A percentile compares a stretch with the other conserved stretches of the same genome.
Conservation (phyloP, 2,113 vertebrate species). For the Ptilorrhoa leucosticta region DNA sequence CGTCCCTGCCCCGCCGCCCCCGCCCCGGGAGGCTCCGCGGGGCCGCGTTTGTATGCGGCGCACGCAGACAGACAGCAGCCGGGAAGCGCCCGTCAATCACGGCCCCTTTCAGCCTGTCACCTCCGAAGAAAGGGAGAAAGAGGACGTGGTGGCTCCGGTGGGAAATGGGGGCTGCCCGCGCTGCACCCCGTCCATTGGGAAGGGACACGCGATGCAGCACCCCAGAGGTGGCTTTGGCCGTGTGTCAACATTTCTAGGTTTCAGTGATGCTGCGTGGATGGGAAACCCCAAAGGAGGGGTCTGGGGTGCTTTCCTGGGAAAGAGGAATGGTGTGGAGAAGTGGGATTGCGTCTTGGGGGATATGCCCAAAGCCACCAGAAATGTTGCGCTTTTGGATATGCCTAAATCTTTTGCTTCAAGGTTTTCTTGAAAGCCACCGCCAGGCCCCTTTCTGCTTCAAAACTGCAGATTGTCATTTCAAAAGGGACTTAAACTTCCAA, state of each 20-base stretch:
- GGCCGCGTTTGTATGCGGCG: background rate
- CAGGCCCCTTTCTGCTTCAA: background rate
- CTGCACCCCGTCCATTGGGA: fast-evolving
- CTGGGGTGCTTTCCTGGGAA: background rate
- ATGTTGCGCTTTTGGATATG: background rate
- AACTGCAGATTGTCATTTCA: background rate
- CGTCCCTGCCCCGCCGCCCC: background rate
- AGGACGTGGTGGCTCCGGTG: background rate
- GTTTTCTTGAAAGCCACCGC: background rate
- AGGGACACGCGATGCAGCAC: fast-evolving
- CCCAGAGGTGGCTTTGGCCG: background rate
- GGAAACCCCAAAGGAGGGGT: background rate
- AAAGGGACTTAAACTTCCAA: background rate
- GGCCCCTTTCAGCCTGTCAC: background rate
- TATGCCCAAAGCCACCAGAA: fast-evolving
- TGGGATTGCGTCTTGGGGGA: too few relatives aligned
- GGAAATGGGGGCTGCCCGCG: fast-evolving
- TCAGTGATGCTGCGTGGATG: fast-evolving
- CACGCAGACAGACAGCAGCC: constrained; percentile 47
- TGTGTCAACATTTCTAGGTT: background rate
- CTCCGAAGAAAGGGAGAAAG: background rate
- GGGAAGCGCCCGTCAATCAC: constrained; percentile 53
- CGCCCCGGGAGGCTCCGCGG: background rate
- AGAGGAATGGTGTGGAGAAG: background rate
- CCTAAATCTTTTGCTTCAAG: background rate